Percentiles rank a stretch among this genome's conserved stretches.
phyloP scores from a whole-genome alignment of 2,888 invertebrate genomes.

The Scrobipalpa atriplicella region DNA sequence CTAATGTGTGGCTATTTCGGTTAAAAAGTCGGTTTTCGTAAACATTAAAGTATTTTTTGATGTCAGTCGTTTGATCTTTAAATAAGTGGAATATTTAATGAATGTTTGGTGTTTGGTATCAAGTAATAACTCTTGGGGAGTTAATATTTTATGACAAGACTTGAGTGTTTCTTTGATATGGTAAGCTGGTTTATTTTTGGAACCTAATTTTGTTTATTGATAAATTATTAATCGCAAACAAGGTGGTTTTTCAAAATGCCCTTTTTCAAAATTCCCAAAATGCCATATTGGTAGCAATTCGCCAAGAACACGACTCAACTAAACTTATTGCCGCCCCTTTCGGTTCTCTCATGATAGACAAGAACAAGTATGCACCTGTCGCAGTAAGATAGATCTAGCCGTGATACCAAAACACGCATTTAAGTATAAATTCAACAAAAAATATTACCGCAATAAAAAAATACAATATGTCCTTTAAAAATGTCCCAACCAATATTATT shows the following conservation, averaged over 20 bases:
- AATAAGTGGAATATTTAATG: conserved; percentile 6
- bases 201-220: neutral
- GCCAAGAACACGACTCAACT: no score
- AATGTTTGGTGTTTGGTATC: conserved; percentile 11
- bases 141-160: conserved; percentile 3
- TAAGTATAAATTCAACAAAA: no score
- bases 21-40: neutral
- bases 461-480: neutral
- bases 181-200: neutral
- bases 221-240: neutral
- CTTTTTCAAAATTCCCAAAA: no score
- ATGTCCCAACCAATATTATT: neutral
- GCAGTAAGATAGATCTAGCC: no score
- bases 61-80: conserved; percentile 14
- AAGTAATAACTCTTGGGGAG: neutral
- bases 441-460: neutral
- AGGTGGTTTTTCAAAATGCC: no score
- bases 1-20: conserved; percentile 17
- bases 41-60: conserved; percentile 16
- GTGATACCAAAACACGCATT: no score
- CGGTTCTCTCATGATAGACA: no score
- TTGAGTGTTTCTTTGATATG: neutral
- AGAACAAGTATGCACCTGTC: no score
- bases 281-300: no score
- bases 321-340: no score